Evolutionary conservation across 2,113 vertebrate species (phyloP).

Genomic region (Dunckerocampus dactyliophorus): DNA sequence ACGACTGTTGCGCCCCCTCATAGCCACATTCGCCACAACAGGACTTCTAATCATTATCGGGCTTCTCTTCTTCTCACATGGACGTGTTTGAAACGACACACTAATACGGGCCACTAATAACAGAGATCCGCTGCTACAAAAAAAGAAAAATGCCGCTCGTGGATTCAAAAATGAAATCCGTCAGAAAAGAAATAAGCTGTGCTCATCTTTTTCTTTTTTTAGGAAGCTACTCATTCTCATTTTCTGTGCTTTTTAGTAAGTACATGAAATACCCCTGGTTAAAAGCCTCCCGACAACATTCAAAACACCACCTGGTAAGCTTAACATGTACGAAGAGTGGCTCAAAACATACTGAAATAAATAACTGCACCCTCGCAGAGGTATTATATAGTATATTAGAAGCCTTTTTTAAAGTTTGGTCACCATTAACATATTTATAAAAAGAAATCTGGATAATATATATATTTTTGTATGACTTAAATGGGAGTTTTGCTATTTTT

Average conservation of each 20-base stretch:
- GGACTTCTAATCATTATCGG: no score
- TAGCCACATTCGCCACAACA: slow-evolving; percentile 1
- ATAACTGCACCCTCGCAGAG: no score
- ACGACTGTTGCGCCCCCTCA: no score
- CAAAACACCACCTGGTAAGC: slow-evolving; percentile 19
- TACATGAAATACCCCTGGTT: slow-evolving; percentile 29
- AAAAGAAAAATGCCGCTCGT: slow-evolving; percentile 54
- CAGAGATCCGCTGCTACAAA: slow-evolving; percentile 9
- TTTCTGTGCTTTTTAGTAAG: slow-evolving; percentile 63
- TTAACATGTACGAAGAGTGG: no score
- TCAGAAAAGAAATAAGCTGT: slow-evolving; percentile 30
- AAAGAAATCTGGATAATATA: not conserved
- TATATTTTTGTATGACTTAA: not conserved
- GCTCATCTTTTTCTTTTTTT: slow-evolving; percentile 1
- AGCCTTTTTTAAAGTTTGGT: no score
- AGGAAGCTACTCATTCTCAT: slow-evolving; percentile 16
- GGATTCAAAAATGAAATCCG: slow-evolving; percentile 28
- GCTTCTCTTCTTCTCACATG: not conserved
- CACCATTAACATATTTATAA: no score
- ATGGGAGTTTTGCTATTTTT: no score
- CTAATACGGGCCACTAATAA: slow-evolving; percentile 39
- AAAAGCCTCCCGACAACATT: slow-evolving; percentile 22
- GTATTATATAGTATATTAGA: no score
- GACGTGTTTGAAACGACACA: slow-evolving; percentile 14
- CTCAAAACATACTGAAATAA: no score